These are phyloP conservation scores for Myotis davidii DNA, from an alignment of 2,113 vertebrate species.

Conservation along the genomic window DNA sequence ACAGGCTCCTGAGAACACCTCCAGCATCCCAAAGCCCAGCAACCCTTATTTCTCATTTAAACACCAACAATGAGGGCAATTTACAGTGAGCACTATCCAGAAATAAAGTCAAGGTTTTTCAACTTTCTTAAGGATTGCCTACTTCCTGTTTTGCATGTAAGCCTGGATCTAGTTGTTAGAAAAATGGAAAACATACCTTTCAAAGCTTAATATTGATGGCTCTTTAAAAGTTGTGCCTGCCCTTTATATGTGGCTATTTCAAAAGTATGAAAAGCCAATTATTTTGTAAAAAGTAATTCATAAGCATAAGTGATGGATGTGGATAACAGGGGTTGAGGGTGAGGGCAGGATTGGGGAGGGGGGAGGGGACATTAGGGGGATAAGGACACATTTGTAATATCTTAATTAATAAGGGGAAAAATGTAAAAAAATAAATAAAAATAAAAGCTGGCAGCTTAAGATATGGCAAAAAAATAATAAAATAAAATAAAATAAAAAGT, in stretches of 20 bases:
- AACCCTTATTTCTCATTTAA: neutral
- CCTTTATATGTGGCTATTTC: neutral
- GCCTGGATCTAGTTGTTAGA: neutral
- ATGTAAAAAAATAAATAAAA: too few species aligned
- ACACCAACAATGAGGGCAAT: neutral
- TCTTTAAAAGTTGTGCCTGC: neutral
- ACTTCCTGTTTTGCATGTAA: neutral
- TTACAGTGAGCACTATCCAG: neutral
- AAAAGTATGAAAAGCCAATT: neutral
- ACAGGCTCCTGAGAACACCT: neutral
- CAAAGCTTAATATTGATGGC: slow-evolving; percentile 9
- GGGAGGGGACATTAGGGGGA: too few species aligned
- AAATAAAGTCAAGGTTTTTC: neutral
- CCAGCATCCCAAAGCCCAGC: neutral
- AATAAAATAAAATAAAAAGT: neutral
- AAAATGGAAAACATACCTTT: neutral
- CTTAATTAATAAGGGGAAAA: too few species aligned
- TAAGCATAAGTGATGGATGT: neutral
- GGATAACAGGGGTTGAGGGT: too few species aligned
- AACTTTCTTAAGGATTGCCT: neutral
- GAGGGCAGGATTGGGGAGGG: too few species aligned
- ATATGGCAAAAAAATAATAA: too few species aligned
- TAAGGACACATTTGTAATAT: too few species aligned
- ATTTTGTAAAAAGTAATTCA: slow-evolving; percentile 27
- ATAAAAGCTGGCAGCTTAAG: too few species aligned